Evolutionary conservation across 2,797 vertebrate genomes (phyloP).

Genomic region (Pseudochirops cupreus): DNA sequence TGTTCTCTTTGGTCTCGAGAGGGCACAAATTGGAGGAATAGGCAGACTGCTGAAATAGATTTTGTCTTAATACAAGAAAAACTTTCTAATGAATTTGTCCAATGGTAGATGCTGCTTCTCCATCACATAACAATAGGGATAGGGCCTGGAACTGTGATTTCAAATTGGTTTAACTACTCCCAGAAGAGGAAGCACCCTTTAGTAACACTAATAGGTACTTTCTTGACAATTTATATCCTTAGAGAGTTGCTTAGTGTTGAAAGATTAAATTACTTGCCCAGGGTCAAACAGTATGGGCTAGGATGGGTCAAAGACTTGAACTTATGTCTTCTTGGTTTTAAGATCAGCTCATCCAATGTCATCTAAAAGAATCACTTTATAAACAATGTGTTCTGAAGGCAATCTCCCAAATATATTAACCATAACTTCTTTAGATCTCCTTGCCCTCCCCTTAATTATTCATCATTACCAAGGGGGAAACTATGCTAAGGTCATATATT

Average conservation of each 20-base stretch:
- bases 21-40: background rate
- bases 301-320: background rate
- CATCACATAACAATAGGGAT: background rate
- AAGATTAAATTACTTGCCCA: background rate
- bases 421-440: background rate
- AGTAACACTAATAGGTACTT: background rate
- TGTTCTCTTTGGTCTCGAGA: background rate
- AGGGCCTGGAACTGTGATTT: background rate
- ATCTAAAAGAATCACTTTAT: background rate
- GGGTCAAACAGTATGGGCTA: background rate
- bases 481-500: background rate
- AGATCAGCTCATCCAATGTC: background rate
- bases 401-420: background rate
- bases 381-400: background rate
- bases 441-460: background rate
- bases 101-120: background rate
- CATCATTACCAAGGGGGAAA: background rate
- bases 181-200: background rate
- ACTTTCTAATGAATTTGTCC: background rate
- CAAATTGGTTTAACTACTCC: background rate
- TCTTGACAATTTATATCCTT: background rate
- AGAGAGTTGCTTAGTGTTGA: background rate
- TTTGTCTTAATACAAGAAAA: background rate
- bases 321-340: background rate
- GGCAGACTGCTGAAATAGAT: background rate